Conservation (phyloP, 2,113 vertebrate species). For the Leptodactylus fuscus region DNA sequence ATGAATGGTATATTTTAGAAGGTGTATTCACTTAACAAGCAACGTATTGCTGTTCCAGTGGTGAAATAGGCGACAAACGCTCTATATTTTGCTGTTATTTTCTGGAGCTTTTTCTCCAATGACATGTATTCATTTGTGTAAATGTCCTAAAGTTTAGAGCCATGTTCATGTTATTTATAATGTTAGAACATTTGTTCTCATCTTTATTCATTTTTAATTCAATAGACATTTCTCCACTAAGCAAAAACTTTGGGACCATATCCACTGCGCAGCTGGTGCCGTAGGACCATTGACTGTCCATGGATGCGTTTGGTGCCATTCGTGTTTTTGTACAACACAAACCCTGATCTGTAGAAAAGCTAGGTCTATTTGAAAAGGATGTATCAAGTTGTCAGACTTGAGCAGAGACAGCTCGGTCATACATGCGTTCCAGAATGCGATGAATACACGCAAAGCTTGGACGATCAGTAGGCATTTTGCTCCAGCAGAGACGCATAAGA, state of each 20-base stretch:
- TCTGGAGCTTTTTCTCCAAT: background rate
- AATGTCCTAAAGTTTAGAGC: background rate
- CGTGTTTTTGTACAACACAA: background rate
- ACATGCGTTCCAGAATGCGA: slow-evolving; percentile 93
- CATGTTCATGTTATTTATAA: background rate
- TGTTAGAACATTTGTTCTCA: background rate
- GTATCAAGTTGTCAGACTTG: slow-evolving; percentile 52
- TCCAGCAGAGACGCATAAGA: slow-evolving; percentile 97
- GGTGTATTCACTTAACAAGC: background rate
- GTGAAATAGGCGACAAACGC: background rate
- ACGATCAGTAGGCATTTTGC: slow-evolving; percentile 84
- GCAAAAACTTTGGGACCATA: background rate
- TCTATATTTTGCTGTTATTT: background rate
- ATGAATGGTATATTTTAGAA: slow-evolving; percentile 20
- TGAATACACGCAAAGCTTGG: slow-evolving; percentile 93
- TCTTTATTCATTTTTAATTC: background rate
- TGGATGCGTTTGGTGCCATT: background rate
- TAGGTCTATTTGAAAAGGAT: background rate
- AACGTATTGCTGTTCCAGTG: slow-evolving; percentile 1
- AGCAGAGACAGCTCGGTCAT: slow-evolving; percentile 72
- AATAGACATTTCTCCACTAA: background rate
- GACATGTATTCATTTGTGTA: no score
- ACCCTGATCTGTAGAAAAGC: background rate
- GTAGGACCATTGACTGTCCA: background rate
- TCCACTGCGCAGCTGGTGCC: background rate